Evolutionary conservation across 1,140 invertebrate species (phyloP).

Genomic region (Drosophila lowei): DNA sequence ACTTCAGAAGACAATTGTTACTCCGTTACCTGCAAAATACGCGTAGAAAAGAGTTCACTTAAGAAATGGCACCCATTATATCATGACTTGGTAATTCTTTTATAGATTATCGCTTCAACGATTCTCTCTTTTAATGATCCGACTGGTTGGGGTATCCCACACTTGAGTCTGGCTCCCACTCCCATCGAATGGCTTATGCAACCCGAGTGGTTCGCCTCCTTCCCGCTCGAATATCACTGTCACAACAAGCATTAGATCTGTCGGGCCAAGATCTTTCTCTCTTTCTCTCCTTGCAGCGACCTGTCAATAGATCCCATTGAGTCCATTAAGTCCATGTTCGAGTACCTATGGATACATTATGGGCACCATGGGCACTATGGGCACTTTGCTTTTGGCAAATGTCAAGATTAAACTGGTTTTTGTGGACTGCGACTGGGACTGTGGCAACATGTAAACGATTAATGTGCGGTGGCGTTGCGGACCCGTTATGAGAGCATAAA

Average conservation of each 20-base stretch:
- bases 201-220: slow-evolving; percentile 12
- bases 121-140: neutral
- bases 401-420: slow-evolving; percentile 84
- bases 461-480: slow-evolving; percentile 32
- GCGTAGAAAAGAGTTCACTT: too few species aligned
- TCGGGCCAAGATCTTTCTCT: neutral
- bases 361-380: neutral
- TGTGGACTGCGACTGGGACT: slow-evolving; percentile 53
- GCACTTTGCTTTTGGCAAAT: slow-evolving; percentile 48
- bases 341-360: slow-evolving; percentile 4
- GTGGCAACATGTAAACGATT: slow-evolving; percentile 79
- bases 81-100: neutral
- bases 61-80: too few species aligned
- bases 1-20: too few species aligned
- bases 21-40: neutral
- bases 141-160: neutral
- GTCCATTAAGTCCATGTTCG: slow-evolving; percentile 24
- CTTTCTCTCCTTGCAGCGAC: slow-evolving; percentile 13
- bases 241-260: slow-evolving; percentile 34
- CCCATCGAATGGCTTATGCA: slow-evolving; percentile 12
- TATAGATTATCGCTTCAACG: too few species aligned
- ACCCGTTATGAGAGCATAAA: slow-evolving; percentile 50
- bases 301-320: slow-evolving; percentile 44
- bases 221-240: slow-evolving; percentile 36
- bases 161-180: neutral